Conservation (phyloP, 2,797 vertebrate genomes). For the Eospalax fontanierii region DNA sequence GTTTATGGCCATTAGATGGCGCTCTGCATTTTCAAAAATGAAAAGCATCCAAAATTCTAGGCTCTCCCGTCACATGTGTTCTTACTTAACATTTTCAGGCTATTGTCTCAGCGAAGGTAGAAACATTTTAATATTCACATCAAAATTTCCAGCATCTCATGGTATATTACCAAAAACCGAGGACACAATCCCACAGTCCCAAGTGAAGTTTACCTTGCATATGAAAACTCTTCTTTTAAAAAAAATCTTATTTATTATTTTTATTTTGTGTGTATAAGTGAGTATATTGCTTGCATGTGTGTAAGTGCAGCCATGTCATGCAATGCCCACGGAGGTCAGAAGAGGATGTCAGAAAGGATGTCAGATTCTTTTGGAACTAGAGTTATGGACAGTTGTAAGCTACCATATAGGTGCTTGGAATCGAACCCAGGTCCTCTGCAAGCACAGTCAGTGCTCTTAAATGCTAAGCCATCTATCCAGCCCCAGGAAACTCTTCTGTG, state of each 20-base stretch:
- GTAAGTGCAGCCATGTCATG: too few relatives aligned
- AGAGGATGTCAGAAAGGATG: too few relatives aligned
- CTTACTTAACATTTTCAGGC: neutral
- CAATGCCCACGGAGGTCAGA: too few relatives aligned
- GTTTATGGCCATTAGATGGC: constrained; percentile 80
- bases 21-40: constrained; percentile 62
- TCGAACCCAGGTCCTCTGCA: too few relatives aligned
- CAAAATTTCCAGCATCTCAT: neutral
- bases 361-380: too few relatives aligned
- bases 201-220: neutral
- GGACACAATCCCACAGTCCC: neutral
- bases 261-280: too few relatives aligned
- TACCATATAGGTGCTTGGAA: too few relatives aligned
- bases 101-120: constrained; percentile 15
- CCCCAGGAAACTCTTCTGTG: neutral
- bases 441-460: too few relatives aligned
- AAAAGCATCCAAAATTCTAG: neutral
- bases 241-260: too few relatives aligned
- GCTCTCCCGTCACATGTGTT: neutral
- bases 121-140: constrained; percentile 50
- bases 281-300: too few relatives aligned
- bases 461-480: too few relatives aligned
- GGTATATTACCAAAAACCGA: constrained; percentile 32
- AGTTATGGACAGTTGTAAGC: too few relatives aligned
- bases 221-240: neutral